Base-by-base conservation (phyloP, 2,113 vertebrate genomes). In the Corythaeola cristata region DNA sequence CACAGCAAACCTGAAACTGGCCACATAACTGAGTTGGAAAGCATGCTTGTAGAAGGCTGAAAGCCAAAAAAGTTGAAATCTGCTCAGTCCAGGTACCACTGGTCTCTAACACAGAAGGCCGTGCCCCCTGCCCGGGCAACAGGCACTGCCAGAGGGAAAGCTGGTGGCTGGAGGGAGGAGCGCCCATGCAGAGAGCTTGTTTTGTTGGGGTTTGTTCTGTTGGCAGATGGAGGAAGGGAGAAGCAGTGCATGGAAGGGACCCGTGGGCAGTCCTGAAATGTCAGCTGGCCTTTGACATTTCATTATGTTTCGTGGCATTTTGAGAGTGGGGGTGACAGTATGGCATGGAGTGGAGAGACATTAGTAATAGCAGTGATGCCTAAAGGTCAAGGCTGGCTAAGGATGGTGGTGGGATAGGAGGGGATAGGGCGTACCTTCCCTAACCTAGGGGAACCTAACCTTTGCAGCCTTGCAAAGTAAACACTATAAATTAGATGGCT, bases 101-200 rank as follows among this genome's bases (percentile, higher is more conserved):
- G 55, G 19, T 89, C 69, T 66, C 28, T 50, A 52, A 33, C n/a
- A 5, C 20, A 59, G 21, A 7, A 4, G 32, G 8, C 18, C 1
- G 3, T 0, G 13, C 2, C 44, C 12, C 8, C 30, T 64, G 44
- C n/a, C 24, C 3, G 0, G 15, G 73, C 26, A 30, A 37, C 12
- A 50, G 47, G 32, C 62, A 19, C 18, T 67, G 71, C 15, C 15
- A 20, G 60, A 71, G 26, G 39, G 66, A 39, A 28, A 33, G 39
- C 32, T 35, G 49, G 28, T 19, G 63, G n/a, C 4, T 33, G 37
- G 33, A 82, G 28, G 24, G 28, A 47, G 33, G 7, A 53, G 37
- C 0, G 18, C 27, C 41, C 0, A 0, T 5, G 27, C 8, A 26
- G 39, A 44, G 41, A 44, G 41, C 12, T 44, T 44, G 41, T 44